phyloP scores from a whole-genome alignment of 2,888 invertebrate species.

The Ornithoptera priamus region DNA sequence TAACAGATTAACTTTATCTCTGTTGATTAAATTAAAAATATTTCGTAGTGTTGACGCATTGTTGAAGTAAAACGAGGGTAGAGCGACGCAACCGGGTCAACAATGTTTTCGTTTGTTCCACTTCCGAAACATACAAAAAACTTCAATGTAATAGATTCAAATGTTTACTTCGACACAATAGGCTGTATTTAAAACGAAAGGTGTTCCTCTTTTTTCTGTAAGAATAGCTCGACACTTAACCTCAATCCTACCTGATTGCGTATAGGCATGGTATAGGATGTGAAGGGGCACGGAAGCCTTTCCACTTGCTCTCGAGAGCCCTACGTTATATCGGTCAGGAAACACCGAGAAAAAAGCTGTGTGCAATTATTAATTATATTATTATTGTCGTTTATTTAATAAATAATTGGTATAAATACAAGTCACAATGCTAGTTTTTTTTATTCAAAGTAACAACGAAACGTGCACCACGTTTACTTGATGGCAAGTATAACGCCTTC shows the following conservation, averaged over 20 bases:
- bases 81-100: neutral
- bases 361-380: neutral
- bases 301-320: constrained; percentile 16
- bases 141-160: neutral
- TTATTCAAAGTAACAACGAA: too few relatives aligned
- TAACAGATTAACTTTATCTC: neutral
- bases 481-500: too few relatives aligned
- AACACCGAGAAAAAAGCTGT: neutral
- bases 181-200: constrained; percentile 14
- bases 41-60: neutral
- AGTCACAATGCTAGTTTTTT: too few relatives aligned
- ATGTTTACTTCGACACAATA: constrained; percentile 6
- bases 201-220: constrained; percentile 6
- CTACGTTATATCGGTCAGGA: constrained; percentile 9
- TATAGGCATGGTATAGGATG: constrained; percentile 3
- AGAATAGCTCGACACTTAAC: constrained; percentile 24
- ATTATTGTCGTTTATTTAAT: neutral
- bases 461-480: too few relatives aligned
- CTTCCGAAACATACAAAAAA: constrained; percentile 3
- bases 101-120: neutral
- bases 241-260: constrained; percentile 23
- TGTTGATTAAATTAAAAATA: neutral
- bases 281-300: constrained; percentile 3
- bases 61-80: neutral
- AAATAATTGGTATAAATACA: too few relatives aligned